phyloP scores from a whole-genome alignment of 2,888 invertebrate species.

The Epirrhoe alternata region DNA sequence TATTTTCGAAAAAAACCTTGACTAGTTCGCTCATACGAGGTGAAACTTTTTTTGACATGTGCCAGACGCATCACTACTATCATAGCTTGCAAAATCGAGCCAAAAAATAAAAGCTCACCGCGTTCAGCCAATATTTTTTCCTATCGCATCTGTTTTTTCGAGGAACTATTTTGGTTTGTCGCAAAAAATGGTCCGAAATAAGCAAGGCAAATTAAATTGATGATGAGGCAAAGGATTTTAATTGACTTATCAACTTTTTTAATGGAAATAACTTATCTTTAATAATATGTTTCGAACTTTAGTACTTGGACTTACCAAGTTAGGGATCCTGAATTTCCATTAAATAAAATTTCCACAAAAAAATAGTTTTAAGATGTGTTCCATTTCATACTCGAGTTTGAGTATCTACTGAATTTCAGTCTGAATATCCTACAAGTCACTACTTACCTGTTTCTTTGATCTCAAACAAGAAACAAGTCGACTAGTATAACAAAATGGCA shows the following conservation, averaged over 20 bases:
- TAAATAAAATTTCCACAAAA: too few relatives aligned
- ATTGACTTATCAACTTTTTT: background rate
- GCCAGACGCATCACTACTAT: conserved; percentile 53
- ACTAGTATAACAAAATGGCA: conserved; percentile 28
- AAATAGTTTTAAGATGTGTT: too few relatives aligned
- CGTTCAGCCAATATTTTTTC: conserved; percentile 52
- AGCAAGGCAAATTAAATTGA: conserved; percentile 15
- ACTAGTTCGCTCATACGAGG: conserved; percentile 33
- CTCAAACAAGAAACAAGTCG: conserved; percentile 6
- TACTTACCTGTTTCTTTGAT: background rate
- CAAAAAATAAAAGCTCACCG: conserved; percentile 36
- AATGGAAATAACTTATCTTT: too few relatives aligned
- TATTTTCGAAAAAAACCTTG: conserved; percentile 24
- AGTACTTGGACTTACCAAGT: too few relatives aligned
- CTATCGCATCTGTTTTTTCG: conserved; percentile 45
- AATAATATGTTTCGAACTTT: too few relatives aligned
- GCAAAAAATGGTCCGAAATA: conserved; percentile 37
- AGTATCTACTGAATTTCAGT: background rate
- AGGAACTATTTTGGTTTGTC: conserved; percentile 45
- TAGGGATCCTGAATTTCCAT: too few relatives aligned
- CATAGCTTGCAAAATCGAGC: conserved; percentile 52
- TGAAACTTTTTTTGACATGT: conserved; percentile 47
- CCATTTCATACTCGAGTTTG: background rate
- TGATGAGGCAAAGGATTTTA: conserved; percentile 30
- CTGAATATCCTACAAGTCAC: background rate